Conservation (phyloP, 2,797 vertebrate species). For the Chiroxiphia lanceolata region DNA sequence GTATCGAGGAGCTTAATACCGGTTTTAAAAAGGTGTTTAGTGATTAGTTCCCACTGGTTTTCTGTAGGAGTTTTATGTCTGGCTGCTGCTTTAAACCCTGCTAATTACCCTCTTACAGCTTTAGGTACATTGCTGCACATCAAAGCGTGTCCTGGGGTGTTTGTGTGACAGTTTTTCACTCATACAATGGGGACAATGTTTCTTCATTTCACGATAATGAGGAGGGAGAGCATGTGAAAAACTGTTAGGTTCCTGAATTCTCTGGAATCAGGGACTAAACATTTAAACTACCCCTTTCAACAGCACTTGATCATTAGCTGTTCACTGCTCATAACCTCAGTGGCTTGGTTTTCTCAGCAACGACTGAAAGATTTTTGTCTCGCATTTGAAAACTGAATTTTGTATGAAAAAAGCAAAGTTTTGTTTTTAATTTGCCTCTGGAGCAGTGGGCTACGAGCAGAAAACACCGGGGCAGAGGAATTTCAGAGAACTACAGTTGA, state of each 20-base stretch:
- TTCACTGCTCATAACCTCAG: background rate
- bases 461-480: background rate
- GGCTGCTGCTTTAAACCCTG: background rate
- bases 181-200: background rate
- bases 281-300: background rate
- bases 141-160: background rate
- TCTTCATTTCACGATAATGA: background rate
- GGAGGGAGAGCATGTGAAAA: background rate
- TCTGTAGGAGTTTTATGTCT: background rate
- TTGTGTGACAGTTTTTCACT: background rate
- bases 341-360: background rate
- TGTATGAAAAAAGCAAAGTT: background rate
- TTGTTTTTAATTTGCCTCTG: background rate
- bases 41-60: background rate
- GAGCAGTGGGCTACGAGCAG: rapidly evolving
- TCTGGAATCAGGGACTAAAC: background rate
- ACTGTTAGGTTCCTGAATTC: background rate
- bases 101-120: background rate
- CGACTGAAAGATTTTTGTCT: background rate
- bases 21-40: background rate
- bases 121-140: background rate
- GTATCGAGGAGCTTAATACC: background rate
- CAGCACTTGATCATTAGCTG: background rate
- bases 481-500: rapidly evolving
- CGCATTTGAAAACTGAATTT: background rate